Evolutionary conservation across 1,140 invertebrate genomes (phyloP), one percentile per base, ranked within the genome.

Genomic region (Meloidogyne hapla): DNA sequence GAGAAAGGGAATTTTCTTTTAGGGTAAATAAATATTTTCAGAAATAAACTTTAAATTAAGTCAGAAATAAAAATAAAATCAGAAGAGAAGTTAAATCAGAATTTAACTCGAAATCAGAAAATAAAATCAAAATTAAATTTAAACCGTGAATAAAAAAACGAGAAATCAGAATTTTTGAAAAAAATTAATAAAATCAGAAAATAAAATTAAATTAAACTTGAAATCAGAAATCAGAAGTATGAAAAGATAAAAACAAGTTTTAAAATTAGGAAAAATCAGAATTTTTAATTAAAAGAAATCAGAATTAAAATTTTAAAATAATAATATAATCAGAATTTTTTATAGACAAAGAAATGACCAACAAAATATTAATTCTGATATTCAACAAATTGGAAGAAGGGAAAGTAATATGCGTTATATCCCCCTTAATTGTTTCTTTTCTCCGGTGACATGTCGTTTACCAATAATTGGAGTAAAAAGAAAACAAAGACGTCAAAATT

Each of bases 361-460:
- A 56, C 18, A n/a, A 56, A 9, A 56, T 56, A 9, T 9, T 56
- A 56, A 56, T 56, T 56, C 18, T 56, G 48, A 4, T 56, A n/a
- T 56, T n/a, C 4, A 56, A n/a, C 48, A 56, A 56, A n/a, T 56
- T 56, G 1, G 6, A 8, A 56, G 3, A 56, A 21, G 8, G 8
- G 12, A 15, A 18, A 48, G 33, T 33, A 33, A 33, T 33, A 33
- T 33, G 33, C 33, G 9, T 4, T 33, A 18, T 48, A 56, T 9
- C n/a, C 18, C 48, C 13, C 56, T 33, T 4, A 73, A 73, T 33
- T 73, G 71, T 33, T 73, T 73, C 23, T 64, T 73, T 38, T 73
- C 71, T 15, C 71, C 71, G n/a, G 64, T 73, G n/a, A 56, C 61
- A 15, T 73, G 71, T 64, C 71, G 64, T 63, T 40, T 73, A 12